phyloP scores from a whole-genome alignment of 2,113 vertebrate species.

The Mobula hypostoma region DNA sequence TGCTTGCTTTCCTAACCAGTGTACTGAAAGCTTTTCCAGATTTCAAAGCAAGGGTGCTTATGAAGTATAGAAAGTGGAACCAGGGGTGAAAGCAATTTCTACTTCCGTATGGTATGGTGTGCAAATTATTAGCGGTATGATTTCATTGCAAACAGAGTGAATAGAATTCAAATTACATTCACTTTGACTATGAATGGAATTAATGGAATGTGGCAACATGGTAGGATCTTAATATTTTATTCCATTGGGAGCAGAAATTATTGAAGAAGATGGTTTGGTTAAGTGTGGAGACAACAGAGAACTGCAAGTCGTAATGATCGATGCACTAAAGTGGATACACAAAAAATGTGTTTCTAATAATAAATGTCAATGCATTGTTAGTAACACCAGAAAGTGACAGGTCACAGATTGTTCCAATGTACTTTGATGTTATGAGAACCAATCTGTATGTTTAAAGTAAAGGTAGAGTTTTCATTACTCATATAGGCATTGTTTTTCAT shows the following conservation, averaged over 20 bases:
- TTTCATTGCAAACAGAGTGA: no score
- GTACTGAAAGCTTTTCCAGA: background rate
- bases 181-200: background rate
- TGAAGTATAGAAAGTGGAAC: background rate
- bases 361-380: background rate
- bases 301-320: no score
- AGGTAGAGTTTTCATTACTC: background rate
- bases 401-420: background rate
- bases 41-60: background rate
- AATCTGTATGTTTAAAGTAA: background rate
- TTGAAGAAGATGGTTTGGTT: background rate
- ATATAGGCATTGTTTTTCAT: no score
- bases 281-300: background rate
- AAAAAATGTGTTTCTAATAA: background rate
- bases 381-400: background rate
- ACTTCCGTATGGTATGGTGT: no score
- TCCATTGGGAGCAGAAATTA: no score
- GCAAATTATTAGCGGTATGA: no score
- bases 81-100: background rate
- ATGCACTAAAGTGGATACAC: background rate
- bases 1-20: background rate
- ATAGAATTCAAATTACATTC: no score
- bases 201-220: background rate
- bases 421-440: background rate
- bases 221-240: background rate